phyloP scores from a whole-genome alignment of 2,888 invertebrate species.

The Nephrotoma appendiculata region DNA sequence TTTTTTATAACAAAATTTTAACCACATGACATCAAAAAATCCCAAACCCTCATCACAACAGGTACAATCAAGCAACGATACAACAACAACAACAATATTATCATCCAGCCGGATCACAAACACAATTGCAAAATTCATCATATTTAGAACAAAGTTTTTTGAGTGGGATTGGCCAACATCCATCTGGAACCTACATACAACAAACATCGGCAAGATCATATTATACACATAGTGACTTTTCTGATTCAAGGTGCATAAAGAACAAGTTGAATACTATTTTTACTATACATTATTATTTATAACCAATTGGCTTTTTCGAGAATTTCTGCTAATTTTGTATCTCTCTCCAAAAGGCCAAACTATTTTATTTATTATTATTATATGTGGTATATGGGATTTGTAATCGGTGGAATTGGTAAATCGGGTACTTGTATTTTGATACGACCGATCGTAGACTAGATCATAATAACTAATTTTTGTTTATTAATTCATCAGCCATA shows the following conservation, averaged over 20 bases:
- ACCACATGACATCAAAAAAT: neutral
- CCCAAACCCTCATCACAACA: neutral
- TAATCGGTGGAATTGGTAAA: neutral
- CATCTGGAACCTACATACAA: conserved; percentile 3
- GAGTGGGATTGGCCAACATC: neutral
- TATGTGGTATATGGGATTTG: neutral
- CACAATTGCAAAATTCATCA: neutral
- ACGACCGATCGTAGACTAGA: neutral
- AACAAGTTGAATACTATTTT: neutral
- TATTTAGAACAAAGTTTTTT: neutral
- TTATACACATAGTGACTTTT: conserved; percentile 24
- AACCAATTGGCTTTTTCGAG: neutral
- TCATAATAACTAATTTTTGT: neutral
- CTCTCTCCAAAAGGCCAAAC: neutral
- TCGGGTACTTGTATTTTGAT: neutral
- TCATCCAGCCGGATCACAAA: neutral
- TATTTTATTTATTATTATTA: neutral
- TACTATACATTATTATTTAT: neutral
- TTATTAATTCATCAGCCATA: neutral
- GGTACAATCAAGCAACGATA: neutral
- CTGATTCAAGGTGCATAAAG: conserved; percentile 23
- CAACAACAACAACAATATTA: conserved; percentile 3
- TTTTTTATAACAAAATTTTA: neutral
- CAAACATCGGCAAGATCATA: conserved; percentile 14
- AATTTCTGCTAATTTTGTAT: neutral